phyloP scores from a whole-genome alignment of 2,888 invertebrate genomes.

The Drosophila cyrtoloma region DNA sequence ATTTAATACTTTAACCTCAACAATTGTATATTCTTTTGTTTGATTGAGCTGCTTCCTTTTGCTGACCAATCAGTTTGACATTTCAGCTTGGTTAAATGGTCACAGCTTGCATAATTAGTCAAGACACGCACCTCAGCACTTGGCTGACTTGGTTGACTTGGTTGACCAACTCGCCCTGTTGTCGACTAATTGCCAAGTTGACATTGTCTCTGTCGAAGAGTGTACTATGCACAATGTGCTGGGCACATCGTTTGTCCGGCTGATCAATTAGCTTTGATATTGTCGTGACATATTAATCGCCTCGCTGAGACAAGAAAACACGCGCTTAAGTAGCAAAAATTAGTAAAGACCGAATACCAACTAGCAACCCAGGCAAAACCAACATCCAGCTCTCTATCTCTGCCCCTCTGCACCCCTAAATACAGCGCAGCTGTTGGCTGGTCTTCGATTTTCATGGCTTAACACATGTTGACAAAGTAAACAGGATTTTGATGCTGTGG shows the following conservation, averaged over 20 bases:
- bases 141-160: background rate
- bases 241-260: conserved; percentile 21
- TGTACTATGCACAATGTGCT: conserved; percentile 1
- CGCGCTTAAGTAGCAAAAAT: conserved; percentile 57
- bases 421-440: conserved; percentile 48
- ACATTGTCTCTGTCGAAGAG: conserved; percentile 34
- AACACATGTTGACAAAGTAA: conserved; percentile 84
- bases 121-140: conserved; percentile 23
- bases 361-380: background rate
- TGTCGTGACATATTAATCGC: conserved; percentile 77
- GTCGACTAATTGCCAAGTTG: conserved; percentile 54
- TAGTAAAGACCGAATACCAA: conserved; percentile 13
- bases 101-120: conserved; percentile 46
- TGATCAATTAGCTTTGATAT: conserved; percentile 81
- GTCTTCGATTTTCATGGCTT: conserved; percentile 73
- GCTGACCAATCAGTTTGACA: conserved; percentile 19
- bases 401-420: background rate
- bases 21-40: conserved; percentile 1
- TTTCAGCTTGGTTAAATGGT: conserved; percentile 5
- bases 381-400: background rate
- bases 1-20: background rate
- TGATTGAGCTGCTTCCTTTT: conserved; percentile 7
- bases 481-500: conserved; percentile 76
- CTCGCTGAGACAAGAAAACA: conserved; percentile 56
- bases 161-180: background rate